Percentiles rank a stretch among this genome's conserved stretches.
Conservation (phyloP, 1,140 invertebrate species). For the Drosophila suzukii region DNA sequence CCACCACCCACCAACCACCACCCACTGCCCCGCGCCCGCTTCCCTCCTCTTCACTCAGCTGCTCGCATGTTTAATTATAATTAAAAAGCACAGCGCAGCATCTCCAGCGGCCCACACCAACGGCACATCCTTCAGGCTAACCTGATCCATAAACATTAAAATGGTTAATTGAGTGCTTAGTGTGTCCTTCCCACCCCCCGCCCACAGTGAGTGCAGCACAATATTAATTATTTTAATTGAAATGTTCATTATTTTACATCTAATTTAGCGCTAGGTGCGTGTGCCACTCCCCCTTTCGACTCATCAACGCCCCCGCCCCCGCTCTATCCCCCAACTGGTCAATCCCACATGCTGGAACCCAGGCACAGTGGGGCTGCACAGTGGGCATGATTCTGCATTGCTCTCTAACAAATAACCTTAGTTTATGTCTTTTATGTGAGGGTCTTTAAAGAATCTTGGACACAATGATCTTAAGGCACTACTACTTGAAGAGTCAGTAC, state of each 20-base stretch:
- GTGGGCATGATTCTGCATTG: neutral
- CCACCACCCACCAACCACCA: conserved; percentile 22
- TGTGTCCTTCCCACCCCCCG: conserved; percentile 49
- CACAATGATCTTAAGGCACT: too few species aligned
- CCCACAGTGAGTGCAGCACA: conserved; percentile 49
- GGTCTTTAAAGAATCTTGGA: neutral
- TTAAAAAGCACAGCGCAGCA: conserved; percentile 74
- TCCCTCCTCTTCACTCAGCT: conserved; percentile 13
- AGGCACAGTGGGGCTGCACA: conserved; percentile 11
- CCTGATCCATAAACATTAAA: conserved; percentile 78
- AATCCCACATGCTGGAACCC: conserved; percentile 7
- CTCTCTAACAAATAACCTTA: too few species aligned
- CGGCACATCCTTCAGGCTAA: conserved; percentile 36
- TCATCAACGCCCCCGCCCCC: neutral
- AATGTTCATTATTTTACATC: conserved; percentile 84
- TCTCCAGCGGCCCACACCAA: conserved; percentile 14
- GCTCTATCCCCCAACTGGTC: conserved; percentile 10
- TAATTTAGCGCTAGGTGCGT: conserved; percentile 74
- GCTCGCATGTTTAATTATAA: conserved; percentile 84
- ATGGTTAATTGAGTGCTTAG: conserved; percentile 84
- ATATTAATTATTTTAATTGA: conserved; percentile 84
- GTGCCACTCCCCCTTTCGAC: conserved; percentile 12
- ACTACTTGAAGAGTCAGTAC: too few species aligned
- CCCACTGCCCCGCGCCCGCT: conserved; percentile 15
- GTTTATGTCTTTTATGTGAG: neutral